Base-by-base conservation (phyloP, 2,797 vertebrate species). In the Varecia variegata region DNA sequence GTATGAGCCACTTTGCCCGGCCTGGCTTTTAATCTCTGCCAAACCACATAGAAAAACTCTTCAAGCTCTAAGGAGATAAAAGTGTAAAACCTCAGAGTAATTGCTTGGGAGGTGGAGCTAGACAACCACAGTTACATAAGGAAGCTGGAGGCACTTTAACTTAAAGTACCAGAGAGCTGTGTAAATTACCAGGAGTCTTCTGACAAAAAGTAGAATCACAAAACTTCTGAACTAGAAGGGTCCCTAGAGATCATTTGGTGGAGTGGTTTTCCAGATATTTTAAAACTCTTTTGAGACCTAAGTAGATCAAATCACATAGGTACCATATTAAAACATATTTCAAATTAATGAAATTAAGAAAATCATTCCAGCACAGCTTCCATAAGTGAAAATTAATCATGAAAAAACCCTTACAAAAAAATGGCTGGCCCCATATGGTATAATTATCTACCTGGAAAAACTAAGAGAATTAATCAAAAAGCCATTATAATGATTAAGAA, bases 271-370 rank as follows among this genome's bases (percentile, higher is more conserved):
- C 91, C 47, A 91, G 54, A 60, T 92, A 96, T 67, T 73, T 74
- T 85, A 25, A 88, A 84, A 80, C 35, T 20, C 62, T 79, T 71
- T 11, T 71, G 62, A 92, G 30, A 94, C 38, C 52, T 92, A 8
- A 60, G 9, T 13, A 88, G 27, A 85, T 81, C 38, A 91, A 71
- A 82, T 94, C 45, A 97, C 50, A 91, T 35, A 43, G 60, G 52
- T 47, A 70, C 73, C 15, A 40, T 38, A 95, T 81, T 52, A 67
- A 96, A 94, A 89, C 60, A 10, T 70, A 77, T 77, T 83, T 86
- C 32, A 92, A 94, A 67, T 85, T 58, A 92, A 76, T 54, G 35
- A 88, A 95, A 91, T 94, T 94, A 80, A 88, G 40, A 85, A 94
- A 92, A 85, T 47, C 50, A 88, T 92, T 92, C 54, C 58, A 94